These are phyloP conservation scores for Drosophila cognata DNA, from an alignment of 2,888 invertebrate species.

Conservation along the genomic window DNA sequence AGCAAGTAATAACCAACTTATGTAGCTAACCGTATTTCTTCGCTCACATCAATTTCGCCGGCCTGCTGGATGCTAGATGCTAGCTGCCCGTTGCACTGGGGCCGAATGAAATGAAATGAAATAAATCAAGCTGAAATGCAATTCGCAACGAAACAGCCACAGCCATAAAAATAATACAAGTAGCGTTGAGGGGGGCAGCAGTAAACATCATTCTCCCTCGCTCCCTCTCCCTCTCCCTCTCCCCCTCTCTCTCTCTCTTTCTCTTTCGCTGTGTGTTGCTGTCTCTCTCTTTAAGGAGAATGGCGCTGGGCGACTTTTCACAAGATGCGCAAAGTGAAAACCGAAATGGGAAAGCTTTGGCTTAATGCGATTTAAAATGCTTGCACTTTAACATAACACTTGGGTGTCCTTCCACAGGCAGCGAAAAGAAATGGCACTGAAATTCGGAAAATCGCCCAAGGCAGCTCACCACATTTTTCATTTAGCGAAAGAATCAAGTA, in stretches of 20 bases:
- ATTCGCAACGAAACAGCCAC: conserved; percentile 74
- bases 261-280: neutral
- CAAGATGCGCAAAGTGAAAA: conserved; percentile 53
- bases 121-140: conserved; percentile 80
- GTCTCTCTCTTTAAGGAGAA: conserved; percentile 9
- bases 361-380: conserved; percentile 71
- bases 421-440: neutral
- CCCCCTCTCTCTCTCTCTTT: neutral
- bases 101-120: conserved; percentile 74
- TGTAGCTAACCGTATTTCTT: conserved; percentile 78
- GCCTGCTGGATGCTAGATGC: conserved; percentile 20
- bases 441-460: neutral
- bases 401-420: conserved; percentile 25
- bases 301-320: conserved; percentile 42
- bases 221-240: neutral
- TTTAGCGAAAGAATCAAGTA: neutral
- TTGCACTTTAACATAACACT: conserved; percentile 58
- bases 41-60: conserved; percentile 66
- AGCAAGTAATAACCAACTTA: conserved; percentile 80
- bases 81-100: conserved; percentile 49
- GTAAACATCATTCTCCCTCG: neutral
- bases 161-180: conserved; percentile 73
- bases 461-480: neutral
- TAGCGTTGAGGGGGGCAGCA: neutral
- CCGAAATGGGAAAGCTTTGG: conserved; percentile 49